Percentiles rank a stretch among this genome's conserved stretches.
Evolutionary conservation across 2,888 invertebrate genomes (phyloP).

Genomic region (Synanthedon formicaeformis): DNA sequence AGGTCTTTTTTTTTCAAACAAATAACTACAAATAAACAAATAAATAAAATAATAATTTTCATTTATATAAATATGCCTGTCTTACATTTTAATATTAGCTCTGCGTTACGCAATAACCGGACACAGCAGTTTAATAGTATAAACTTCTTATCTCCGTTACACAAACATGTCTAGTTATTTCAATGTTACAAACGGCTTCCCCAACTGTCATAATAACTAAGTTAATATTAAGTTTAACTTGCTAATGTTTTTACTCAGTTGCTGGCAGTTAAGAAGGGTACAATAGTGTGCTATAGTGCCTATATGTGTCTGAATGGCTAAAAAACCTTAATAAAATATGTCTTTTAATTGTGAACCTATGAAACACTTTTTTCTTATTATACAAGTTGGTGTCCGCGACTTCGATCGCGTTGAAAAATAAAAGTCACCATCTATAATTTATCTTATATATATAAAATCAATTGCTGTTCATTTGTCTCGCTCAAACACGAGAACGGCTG

Average conservation of each 20-base stretch:
- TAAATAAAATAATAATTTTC: no score
- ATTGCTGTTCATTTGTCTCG: no score
- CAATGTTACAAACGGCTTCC: background rate
- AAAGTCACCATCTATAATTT: no score
- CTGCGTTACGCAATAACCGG: constrained; percentile 3
- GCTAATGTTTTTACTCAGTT: background rate
- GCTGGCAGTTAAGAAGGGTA: no score
- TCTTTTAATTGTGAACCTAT: no score
- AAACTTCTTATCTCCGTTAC: constrained; percentile 7
- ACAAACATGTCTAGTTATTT: constrained; percentile 2
- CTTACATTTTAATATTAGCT: background rate
- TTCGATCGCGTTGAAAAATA: background rate
- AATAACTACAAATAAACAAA: no score
- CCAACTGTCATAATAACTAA: background rate
- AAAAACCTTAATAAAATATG: no score
- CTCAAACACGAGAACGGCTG: no score
- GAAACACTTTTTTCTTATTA: no score
- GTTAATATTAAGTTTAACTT: background rate
- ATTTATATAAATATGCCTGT: background rate
- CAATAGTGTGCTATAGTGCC: no score
- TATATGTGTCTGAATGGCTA: no score
- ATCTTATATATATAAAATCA: no score
- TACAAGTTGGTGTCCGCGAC: background rate
- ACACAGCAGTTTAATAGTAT: constrained; percentile 5
- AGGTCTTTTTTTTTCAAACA: background rate